Conservation (phyloP, 2,797 vertebrate species). For the Phrynocephalus vlangalii region DNA sequence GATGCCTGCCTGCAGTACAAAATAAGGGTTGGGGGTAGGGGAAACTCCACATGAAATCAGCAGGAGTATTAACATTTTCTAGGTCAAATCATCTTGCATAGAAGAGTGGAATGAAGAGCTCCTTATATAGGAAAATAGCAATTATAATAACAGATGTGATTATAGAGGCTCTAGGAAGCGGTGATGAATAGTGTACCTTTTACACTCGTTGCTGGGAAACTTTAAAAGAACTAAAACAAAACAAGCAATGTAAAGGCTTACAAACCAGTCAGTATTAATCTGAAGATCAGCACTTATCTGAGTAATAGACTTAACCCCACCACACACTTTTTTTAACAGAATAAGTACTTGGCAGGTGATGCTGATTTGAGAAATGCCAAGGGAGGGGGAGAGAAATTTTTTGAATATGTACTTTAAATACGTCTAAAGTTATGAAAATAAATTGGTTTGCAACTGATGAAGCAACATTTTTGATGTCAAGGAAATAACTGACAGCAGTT, state of each 20-base stretch:
- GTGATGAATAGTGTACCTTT: constrained; percentile 76
- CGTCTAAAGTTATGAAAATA: constrained; percentile 1
- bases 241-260: constrained; percentile 62
- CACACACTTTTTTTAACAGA: constrained; percentile 32
- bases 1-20: constrained; percentile 63
- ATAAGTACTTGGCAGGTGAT: not conserved
- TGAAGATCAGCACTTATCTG: constrained; percentile 48
- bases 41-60: constrained; percentile 60
- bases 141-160: constrained; percentile 78
- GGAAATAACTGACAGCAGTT: constrained; percentile 16
- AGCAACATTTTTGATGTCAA: constrained; percentile 35
- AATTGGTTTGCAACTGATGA: not conserved
- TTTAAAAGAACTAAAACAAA: constrained; percentile 57
- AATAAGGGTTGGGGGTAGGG: constrained; percentile 65
- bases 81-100: constrained; percentile 71
- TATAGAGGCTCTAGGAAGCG: constrained; percentile 59
- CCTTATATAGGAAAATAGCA: constrained; percentile 68
- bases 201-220: constrained; percentile 65
- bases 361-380: constrained; percentile 40
- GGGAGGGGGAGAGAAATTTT: constrained; percentile 17
- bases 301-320: constrained; percentile 2
- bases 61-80: constrained; percentile 48
- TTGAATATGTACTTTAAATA: constrained; percentile 14
- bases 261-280: constrained; percentile 59
- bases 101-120: constrained; percentile 50